Base-by-base conservation (phyloP, 2,888 invertebrate genomes). In the Hetaerina titia region DNA sequence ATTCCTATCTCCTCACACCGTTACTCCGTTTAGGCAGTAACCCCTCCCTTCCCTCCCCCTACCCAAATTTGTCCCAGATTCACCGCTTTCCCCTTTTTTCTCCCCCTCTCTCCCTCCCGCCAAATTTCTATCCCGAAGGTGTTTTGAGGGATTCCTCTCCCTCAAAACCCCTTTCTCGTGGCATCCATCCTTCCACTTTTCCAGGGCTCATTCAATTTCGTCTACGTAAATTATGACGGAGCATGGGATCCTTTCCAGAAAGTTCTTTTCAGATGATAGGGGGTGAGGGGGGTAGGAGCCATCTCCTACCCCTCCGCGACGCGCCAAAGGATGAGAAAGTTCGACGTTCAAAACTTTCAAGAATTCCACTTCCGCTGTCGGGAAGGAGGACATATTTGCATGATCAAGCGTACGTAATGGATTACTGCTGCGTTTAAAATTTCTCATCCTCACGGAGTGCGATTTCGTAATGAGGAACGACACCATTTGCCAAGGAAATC, bases 371-470 rank as follows among this genome's bases (percentile, higher is more conserved):
- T 22, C 92, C 92, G 69, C 56, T 63, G 63, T 63, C 63, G 45
- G 2, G 81, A 13, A 4, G 81, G 25, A 31, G 25, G 69, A 92
- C 64, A 57, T 92, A 92, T 92, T 69, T 56, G 56, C 57, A 57
- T 69, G 92, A 56, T 69, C 92, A 63, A 45, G 45, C 92, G 57
- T 58, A 22, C 89, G 89, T 90, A 90, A 92, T 92, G 56, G 92
- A 92, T 92, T 56, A 57, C 92, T 45, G 69, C n/a, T 17, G n/a
- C 56, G 31, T 81, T 81, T 31, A 81, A 81, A 81, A 81, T 81
- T 74, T 92, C 92, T 69, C 89, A 6, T n/a, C 56, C 89, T 11
- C 56, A 22, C 2, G 11, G 45, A 15, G 22, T 56, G 69, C 92
- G 92, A 92, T 69, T 69, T 31, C 22, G 63, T 45, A 81, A 81